Conservation (phyloP, 2,797 vertebrate genomes). For the Pseudochirops cupreus region DNA sequence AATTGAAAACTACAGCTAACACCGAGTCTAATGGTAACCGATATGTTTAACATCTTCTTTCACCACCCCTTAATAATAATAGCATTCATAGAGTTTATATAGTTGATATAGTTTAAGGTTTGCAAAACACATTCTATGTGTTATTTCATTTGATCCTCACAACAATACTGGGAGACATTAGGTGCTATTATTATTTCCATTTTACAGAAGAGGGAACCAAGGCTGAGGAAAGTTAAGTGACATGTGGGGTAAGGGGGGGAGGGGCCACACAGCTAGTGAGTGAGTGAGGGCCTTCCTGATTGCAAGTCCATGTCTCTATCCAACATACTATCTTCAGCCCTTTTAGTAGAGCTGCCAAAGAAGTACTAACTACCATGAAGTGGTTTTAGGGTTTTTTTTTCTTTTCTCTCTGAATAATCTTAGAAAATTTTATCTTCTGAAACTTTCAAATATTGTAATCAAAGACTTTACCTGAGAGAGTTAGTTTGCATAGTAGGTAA, state of each 20-base stretch:
- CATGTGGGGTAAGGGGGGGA: no score
- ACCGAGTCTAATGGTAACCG: neutral
- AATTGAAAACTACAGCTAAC: neutral
- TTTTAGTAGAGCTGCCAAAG: conserved; percentile 6
- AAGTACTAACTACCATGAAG: neutral
- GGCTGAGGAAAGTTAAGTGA: neutral
- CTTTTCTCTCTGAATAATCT: conserved; percentile 8
- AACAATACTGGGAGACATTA: neutral
- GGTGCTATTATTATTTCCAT: neutral
- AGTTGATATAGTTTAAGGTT: neutral
- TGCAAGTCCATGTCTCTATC: neutral
- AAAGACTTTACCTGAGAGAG: conserved; percentile 67
- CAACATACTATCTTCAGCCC: neutral
- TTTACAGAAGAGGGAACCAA: neutral
- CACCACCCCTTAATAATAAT: neutral
- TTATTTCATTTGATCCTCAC: neutral
- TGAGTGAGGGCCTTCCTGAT: neutral
- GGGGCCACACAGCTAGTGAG: neutral
- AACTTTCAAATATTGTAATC: conserved; percentile 67
- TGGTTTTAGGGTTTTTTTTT: neutral
- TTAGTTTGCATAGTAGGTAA: conserved; percentile 44
- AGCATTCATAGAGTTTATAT: neutral
- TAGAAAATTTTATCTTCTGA: conserved; percentile 66
- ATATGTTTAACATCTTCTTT: neutral
- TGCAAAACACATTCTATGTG: neutral